Evolutionary conservation across 2,113 vertebrate species (phyloP).

Genomic region (Gobio gobio): DNA sequence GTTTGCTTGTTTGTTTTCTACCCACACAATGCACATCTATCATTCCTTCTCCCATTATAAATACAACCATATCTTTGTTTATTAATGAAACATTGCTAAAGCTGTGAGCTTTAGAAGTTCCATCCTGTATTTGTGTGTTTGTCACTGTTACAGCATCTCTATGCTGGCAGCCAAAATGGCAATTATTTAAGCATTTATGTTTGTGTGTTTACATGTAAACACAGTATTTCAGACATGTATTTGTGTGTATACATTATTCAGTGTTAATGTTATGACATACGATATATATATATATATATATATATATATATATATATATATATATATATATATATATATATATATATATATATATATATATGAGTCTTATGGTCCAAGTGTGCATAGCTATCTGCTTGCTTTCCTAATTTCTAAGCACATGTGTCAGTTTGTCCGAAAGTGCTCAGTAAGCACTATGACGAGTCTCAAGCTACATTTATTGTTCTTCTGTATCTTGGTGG

Average conservation of each 20-base stretch:
- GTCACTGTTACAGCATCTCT: neutral
- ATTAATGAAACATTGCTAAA: neutral
- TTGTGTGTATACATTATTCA: constrained; percentile 47
- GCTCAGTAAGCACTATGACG: neutral
- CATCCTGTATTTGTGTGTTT: constrained; percentile 1
- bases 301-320: no score
- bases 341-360: neutral
- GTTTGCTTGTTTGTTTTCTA: neutral
- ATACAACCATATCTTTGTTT: neutral
- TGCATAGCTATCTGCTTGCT: constrained; percentile 38
- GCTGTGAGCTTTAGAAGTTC: neutral
- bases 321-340: no score
- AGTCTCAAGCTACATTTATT: constrained; percentile 21
- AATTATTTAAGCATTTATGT: constrained; percentile 50
- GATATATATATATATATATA: neutral
- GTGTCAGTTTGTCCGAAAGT: neutral
- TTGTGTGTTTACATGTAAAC: constrained; percentile 67
- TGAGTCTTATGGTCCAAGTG: constrained; percentile 54
- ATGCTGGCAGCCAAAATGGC: constrained; percentile 48
- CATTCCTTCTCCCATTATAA: constrained; percentile 4
- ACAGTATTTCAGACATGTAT: neutral
- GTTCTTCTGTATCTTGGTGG: constrained; percentile 4
- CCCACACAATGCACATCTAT: constrained; percentile 43
- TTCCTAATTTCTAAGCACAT: constrained; percentile 48
- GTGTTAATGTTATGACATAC: constrained; percentile 28